A percentile compares a stretch with the other conserved stretches of the same genome.
These are phyloP conservation scores for Mormyrops boulengeri DNA, from an alignment of 2,797 vertebrate species.

Conservation along the genomic window DNA sequence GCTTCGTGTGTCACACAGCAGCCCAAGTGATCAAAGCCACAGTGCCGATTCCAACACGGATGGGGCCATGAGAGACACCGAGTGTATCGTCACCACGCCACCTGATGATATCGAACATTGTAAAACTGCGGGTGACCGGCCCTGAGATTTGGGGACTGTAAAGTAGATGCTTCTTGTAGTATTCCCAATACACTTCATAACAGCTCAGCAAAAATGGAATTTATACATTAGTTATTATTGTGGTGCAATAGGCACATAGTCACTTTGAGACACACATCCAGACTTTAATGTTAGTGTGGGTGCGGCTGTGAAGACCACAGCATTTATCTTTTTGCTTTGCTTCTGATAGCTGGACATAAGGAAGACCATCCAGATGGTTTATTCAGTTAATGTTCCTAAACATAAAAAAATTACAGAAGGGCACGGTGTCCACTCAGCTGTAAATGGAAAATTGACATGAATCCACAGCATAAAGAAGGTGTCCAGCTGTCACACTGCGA, in stretches of 20 bases:
- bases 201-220: background rate
- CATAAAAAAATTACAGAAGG: background rate
- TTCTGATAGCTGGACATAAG: background rate
- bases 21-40: background rate
- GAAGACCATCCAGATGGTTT: background rate
- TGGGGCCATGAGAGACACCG: background rate
- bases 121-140: background rate
- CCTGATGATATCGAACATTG: background rate
- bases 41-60: background rate
- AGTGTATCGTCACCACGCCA: background rate
- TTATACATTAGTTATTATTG: background rate
- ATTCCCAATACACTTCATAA: background rate
- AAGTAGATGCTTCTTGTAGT: background rate
- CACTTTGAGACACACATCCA: background rate
- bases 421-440: background rate
- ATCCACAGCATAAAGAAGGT: background rate
- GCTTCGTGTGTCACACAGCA: background rate
- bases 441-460: background rate
- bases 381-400: background rate
- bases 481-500: background rate
- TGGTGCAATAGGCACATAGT: background rate
- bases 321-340: background rate
- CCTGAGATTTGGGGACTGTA: background rate
- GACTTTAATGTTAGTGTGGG: background rate
- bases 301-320: background rate